phyloP scores from a whole-genome alignment of 2,797 vertebrate genomes.

The Natrix natrix region DNA sequence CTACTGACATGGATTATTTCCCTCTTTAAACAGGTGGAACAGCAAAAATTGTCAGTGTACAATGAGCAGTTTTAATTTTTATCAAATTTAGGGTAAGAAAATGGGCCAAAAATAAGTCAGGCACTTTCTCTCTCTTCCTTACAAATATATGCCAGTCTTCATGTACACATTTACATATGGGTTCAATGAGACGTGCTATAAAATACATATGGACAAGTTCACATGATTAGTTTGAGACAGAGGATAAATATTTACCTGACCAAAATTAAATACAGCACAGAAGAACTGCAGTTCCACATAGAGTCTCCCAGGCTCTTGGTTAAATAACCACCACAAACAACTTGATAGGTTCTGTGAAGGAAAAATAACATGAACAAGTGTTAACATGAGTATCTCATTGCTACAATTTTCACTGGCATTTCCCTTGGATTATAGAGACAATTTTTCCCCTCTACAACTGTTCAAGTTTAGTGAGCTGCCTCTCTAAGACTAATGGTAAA shows the following conservation, averaged over 20 bases:
- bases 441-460: not conserved
- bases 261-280: constrained; percentile 92
- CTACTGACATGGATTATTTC: not conserved
- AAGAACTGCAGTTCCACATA: constrained; percentile 97
- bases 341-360: constrained; percentile 88
- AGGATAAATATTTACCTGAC: constrained; percentile 80
- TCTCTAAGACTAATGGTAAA: too few species aligned
- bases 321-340: constrained; percentile 93
- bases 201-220: not conserved
- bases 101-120: not conserved
- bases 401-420: not conserved
- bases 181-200: not conserved
- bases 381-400: not conserved
- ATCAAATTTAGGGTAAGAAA: constrained; percentile 10
- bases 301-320: constrained; percentile 83
- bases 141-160: not conserved
- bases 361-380: constrained; percentile 26
- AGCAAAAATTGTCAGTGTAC: not conserved
- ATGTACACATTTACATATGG: not conserved
- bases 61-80: not conserved
- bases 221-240: constrained; percentile 34
- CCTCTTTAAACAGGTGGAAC: not conserved
- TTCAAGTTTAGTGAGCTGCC: not conserved
- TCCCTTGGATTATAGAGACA: not conserved
- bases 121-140: not conserved